These are phyloP conservation scores for Callitettix versicolor DNA, from an alignment of 1,140 invertebrate genomes.

Conservation along the genomic window DNA sequence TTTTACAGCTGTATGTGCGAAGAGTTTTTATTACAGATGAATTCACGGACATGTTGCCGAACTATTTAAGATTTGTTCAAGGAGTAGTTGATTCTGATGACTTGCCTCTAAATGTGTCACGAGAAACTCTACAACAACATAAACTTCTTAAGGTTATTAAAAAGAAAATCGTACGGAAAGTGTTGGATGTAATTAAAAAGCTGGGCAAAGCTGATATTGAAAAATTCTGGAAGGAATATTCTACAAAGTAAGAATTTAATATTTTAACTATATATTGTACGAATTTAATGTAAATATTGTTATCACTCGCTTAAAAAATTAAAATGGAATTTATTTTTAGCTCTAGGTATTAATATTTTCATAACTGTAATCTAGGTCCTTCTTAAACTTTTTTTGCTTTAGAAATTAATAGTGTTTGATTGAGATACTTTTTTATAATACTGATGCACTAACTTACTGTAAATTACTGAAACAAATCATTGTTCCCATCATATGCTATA, in stretches of 20 bases:
- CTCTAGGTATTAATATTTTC: too few relatives aligned
- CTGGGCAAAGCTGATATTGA: constrained; percentile 83
- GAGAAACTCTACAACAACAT: constrained; percentile 97
- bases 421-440: too few relatives aligned
- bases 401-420: too few relatives aligned
- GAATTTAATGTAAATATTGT: too few relatives aligned
- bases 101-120: constrained; percentile 93
- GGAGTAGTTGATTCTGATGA: constrained; percentile 99
- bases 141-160: constrained; percentile 98
- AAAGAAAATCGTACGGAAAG: constrained; percentile 96
- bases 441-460: too few relatives aligned
- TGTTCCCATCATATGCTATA: too few relatives aligned
- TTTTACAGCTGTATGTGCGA: constrained; percentile 72
- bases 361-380: too few relatives aligned
- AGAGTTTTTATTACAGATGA: constrained; percentile 99
- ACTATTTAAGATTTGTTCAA: constrained; percentile 87
- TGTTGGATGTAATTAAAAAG: constrained; percentile 97
- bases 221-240: constrained; percentile 98
- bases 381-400: too few relatives aligned
- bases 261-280: too few relatives aligned
- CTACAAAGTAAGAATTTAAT: constrained; percentile 70
- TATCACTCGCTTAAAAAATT: too few relatives aligned
- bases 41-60: constrained; percentile 99
- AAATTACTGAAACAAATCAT: too few relatives aligned
- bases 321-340: too few relatives aligned